These are phyloP conservation scores for Anhinga anhinga DNA, from an alignment of 2,113 vertebrate species.

Conservation along the genomic window DNA sequence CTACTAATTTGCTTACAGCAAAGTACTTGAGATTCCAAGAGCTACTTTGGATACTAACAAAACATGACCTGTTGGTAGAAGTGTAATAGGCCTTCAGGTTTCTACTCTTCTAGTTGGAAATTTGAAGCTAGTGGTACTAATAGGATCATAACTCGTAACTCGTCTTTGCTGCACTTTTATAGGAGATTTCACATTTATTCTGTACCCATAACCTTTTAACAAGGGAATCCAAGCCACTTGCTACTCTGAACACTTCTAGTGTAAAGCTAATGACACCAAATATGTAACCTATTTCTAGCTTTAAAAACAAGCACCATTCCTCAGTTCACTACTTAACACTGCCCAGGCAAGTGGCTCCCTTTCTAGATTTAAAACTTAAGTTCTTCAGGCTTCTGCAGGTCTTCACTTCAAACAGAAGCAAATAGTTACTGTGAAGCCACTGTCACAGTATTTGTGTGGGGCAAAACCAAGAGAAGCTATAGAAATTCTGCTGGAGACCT, in stretches of 20 bases:
- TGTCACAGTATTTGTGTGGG: conserved; percentile 18
- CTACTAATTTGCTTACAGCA: neutral
- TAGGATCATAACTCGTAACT: neutral
- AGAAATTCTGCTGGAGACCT: conserved; percentile 36
- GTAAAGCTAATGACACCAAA: neutral
- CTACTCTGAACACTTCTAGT: neutral
- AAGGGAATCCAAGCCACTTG: neutral
- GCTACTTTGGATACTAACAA: neutral
- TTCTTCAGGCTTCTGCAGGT: conserved; percentile 56
- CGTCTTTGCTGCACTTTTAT: neutral
- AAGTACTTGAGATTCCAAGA: neutral
- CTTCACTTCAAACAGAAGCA: conserved; percentile 46
- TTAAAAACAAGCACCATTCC: neutral
- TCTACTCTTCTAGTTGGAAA: neutral
- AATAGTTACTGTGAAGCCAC: conserved; percentile 28
- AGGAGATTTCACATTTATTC: neutral
- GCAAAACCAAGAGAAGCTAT: conserved; percentile 43
- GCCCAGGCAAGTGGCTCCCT: neutral
- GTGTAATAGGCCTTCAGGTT: neutral
- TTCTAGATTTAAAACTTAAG: conserved; percentile 33
- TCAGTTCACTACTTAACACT: neutral
- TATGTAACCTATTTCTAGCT: neutral
- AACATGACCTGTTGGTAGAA: neutral
- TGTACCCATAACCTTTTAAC: neutral
- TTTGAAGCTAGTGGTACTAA: neutral